Evolutionary conservation across 2,888 invertebrate genomes (phyloP).

Genomic region (Lithophane socia): DNA sequence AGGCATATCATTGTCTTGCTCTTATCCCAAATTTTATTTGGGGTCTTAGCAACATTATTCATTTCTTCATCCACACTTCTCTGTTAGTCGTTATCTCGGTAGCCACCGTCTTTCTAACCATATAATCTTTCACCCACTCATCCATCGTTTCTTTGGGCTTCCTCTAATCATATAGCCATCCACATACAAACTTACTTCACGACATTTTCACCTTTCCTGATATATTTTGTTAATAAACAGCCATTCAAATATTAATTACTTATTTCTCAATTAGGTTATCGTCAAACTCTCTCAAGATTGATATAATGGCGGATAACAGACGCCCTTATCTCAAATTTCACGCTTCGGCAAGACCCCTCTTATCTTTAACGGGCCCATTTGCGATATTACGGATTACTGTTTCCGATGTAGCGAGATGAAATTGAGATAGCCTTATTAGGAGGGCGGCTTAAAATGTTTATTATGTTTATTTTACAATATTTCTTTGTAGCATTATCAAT

Average conservation of each 20-base stretch:
- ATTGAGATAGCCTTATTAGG: conserved; percentile 24
- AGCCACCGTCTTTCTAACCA: too few species aligned
- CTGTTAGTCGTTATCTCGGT: neutral
- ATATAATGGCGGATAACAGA: conserved; percentile 39
- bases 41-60: neutral
- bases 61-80: neutral
- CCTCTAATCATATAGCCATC: too few species aligned
- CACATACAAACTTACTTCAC: neutral
- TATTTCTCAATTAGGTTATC: conserved; percentile 16
- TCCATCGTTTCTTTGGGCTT: neutral
- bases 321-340: conserved; percentile 50
- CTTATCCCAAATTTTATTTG: neutral
- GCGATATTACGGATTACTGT: conserved; percentile 48
- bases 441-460: neutral
- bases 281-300: conserved; percentile 10
- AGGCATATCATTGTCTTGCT: too few species aligned
- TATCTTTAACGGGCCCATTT: conserved; percentile 43
- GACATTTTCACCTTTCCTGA: too few species aligned
- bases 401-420: conserved; percentile 15
- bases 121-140: neutral
- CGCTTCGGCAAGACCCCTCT: conserved; percentile 33
- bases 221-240: neutral
- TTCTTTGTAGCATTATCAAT: neutral
- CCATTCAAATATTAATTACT: conserved; percentile 13
- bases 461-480: neutral